Conservation (phyloP, 1,140 invertebrate genomes). For the Drosophila burlai region DNA sequence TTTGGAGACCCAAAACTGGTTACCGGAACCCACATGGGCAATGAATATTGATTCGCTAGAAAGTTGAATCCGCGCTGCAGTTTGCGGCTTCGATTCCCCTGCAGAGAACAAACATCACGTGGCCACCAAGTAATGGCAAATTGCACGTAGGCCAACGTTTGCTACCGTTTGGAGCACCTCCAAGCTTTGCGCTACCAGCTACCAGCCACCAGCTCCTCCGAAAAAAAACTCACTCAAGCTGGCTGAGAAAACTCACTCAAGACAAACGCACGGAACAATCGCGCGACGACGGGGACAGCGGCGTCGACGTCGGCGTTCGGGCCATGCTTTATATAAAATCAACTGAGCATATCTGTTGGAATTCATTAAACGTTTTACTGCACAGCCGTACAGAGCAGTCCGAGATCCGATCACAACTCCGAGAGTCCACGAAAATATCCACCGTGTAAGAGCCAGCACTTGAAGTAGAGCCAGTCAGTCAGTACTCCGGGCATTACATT, state of each 20-base stretch:
- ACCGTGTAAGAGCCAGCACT: constrained; percentile 43
- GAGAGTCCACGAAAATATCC: constrained; percentile 28
- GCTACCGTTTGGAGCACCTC: constrained; percentile 10
- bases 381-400: constrained; percentile 66
- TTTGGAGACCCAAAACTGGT: constrained; percentile 64
- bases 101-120: constrained; percentile 71
- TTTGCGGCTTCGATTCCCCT: constrained; percentile 21
- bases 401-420: constrained; percentile 43
- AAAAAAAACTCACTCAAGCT: constrained; percentile 22
- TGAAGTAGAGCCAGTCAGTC: constrained; percentile 22
- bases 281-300: constrained; percentile 47
- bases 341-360: constrained; percentile 84
- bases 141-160: constrained; percentile 61
- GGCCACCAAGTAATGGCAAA: constrained; percentile 30
- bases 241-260: constrained; percentile 68
- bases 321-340: constrained; percentile 84
- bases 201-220: constrained; percentile 8
- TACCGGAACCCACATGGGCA: constrained; percentile 49
- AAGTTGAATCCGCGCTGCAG: constrained; percentile 56
- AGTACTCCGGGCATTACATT: constrained; percentile 20
- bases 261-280: constrained; percentile 69
- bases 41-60: constrained; percentile 57
- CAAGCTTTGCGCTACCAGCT: neutral
- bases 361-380: constrained; percentile 85
- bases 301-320: constrained; percentile 54